A percentile compares a stretch with the other conserved stretches of the same genome.
phyloP scores from a whole-genome alignment of 2,797 vertebrate genomes.

The Tenualosa ilisha region DNA sequence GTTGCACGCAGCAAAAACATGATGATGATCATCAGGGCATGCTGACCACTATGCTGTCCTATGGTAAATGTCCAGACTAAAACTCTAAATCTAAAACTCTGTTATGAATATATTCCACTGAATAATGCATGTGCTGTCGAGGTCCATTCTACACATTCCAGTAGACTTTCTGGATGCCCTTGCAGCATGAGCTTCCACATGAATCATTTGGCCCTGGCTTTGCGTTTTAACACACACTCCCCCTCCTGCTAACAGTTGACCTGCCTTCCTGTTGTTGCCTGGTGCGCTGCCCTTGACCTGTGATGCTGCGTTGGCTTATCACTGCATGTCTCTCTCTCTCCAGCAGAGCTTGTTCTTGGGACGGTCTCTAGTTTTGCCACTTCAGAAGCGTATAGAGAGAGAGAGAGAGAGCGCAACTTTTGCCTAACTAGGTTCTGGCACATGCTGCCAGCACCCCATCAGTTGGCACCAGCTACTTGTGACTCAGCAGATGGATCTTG shows the following conservation, averaged over 20 bases:
- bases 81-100: no score
- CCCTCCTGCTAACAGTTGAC: conserved; percentile 28
- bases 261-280: conserved; percentile 15
- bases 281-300: conserved; percentile 35
- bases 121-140: background rate
- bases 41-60: background rate
- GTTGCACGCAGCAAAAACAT: background rate
- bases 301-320: conserved; percentile 24
- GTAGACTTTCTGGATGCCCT: background rate
- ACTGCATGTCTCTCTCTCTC: conserved; percentile 19
- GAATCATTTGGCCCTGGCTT: background rate
- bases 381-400: background rate
- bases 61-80: no score
- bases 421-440: conserved; percentile 40
- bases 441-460: conserved; percentile 32
- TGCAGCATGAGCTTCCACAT: background rate
- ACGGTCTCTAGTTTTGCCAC: background rate
- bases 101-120: no score
- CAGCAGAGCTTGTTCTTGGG: conserved; percentile 41
- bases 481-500: background rate
- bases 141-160: background rate
- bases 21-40: background rate
- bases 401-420: background rate
- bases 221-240: background rate
- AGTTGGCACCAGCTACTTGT: conserved; percentile 30